Conservation (phyloP, 1,140 invertebrate genomes). For the Heliconius hewitsoni region DNA sequence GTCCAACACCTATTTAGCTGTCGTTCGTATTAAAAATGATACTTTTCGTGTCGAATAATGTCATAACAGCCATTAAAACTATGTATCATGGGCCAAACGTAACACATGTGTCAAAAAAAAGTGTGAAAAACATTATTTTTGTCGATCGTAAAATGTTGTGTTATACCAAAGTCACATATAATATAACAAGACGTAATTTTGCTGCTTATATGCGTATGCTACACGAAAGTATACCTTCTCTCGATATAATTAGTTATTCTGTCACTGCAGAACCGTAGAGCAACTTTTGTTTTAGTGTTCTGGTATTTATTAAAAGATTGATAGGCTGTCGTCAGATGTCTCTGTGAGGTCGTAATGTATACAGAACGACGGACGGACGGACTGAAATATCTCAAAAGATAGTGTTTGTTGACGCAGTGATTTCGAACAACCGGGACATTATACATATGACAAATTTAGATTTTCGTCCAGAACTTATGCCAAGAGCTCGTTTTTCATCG, state of each 20-base stretch:
- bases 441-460: slow-evolving; percentile 65
- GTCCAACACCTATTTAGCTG: slow-evolving; percentile 45
- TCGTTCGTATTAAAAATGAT: slow-evolving; percentile 69
- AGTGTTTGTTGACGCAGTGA: slow-evolving; percentile 66
- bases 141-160: slow-evolving; percentile 68
- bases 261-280: slow-evolving; percentile 7
- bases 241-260: slow-evolving; percentile 11
- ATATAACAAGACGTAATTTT: slow-evolving; percentile 51
- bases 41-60: slow-evolving; percentile 66
- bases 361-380: slow-evolving; percentile 60
- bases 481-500: slow-evolving; percentile 34
- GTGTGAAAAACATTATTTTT: slow-evolving; percentile 70
- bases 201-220: slow-evolving; percentile 25
- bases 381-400: slow-evolving; percentile 70
- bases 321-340: slow-evolving; percentile 74
- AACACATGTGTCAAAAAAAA: slow-evolving; percentile 64
- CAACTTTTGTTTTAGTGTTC: slow-evolving; percentile 47
- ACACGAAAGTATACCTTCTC: slow-evolving; percentile 36
- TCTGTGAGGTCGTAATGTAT: slow-evolving; percentile 68
- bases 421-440: slow-evolving; percentile 54
- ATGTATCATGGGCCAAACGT: slow-evolving; percentile 48
- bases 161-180: slow-evolving; percentile 70
- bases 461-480: slow-evolving; percentile 36
- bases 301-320: slow-evolving; percentile 79
- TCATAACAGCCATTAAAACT: slow-evolving; percentile 69